Evolutionary conservation across 1,140 invertebrate species (phyloP), one percentile per base, ranked within the genome.

Genomic region (Cydia pomonella): DNA sequence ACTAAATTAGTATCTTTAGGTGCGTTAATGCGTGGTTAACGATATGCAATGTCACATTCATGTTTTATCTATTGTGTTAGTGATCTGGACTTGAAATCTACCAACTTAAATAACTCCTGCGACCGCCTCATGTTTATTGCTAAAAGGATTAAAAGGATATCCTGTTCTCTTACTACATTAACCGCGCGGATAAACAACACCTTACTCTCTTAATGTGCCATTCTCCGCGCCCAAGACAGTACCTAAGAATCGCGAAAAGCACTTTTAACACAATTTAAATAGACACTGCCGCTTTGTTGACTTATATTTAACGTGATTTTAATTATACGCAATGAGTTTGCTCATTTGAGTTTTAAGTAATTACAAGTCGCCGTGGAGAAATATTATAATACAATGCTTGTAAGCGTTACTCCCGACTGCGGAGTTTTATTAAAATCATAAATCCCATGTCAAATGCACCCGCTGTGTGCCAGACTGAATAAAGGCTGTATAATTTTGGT

Each of bases 361-460:
- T 82, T 80, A 77, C 77, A 77, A 73, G 73, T 77, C 72, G 64
- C 74, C 77, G 73, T 73, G 75, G 78, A 79, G 79, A 77, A 84
- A 83, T 82, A 82, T 84, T 84, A 84, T 77, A 77, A 79, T 80
- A 80, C 74, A 78, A 79, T 84, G 86, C 80, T 86, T 78, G 82
- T 86, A 85, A 85, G 79, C 82, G 81, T 85, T 86, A 82, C 86
- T 84, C 79, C 79, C 80, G 78, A 83, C 82, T 84, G 75, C 27
- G 76, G 80, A 80, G 86, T 90, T 90, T 90, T 91, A 91, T 91
- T 90, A 91, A 91, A 90, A 88, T 89, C 85, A 91, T 91, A 91
- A 91, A 91, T 91, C 88, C 82, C 75, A 72, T 82, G 89, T 91
- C 89, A 90, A 87, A 89, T 85, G 82, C 90, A 92, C 82, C 87